Conservation (phyloP, 2,888 invertebrate species). For the Philereme transversata region DNA sequence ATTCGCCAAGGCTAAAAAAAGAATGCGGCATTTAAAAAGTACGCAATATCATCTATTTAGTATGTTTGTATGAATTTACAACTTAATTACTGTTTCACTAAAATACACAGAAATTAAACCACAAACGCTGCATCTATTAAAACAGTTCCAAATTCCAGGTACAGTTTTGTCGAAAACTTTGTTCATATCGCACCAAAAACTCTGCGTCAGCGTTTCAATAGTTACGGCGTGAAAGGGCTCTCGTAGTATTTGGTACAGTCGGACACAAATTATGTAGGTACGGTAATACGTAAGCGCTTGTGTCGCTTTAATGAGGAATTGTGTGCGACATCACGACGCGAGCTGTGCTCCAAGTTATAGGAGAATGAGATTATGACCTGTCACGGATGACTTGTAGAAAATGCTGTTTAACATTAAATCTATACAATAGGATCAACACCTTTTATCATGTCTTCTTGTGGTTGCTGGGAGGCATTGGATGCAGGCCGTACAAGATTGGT, state of each 20-base stretch:
- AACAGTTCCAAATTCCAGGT: constrained; percentile 19
- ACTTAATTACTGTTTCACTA: constrained; percentile 8
- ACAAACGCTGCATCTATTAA: constrained; percentile 11
- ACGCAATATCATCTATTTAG: too few species aligned
- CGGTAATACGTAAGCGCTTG: constrained; percentile 41
- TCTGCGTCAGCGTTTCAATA: constrained; percentile 22
- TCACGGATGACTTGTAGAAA: too few species aligned
- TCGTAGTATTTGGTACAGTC: constrained; percentile 22
- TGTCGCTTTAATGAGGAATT: constrained; percentile 76
- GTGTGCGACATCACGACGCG: constrained; percentile 70
- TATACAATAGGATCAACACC: not conserved
- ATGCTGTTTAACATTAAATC: not conserved
- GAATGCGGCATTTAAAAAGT: too few species aligned
- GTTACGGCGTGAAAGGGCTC: constrained; percentile 20
- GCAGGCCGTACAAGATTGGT: too few species aligned
- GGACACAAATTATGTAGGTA: constrained; percentile 57
- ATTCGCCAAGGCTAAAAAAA: too few species aligned
- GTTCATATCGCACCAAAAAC: constrained; percentile 21
- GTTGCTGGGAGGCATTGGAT: too few species aligned
- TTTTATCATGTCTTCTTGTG: too few species aligned
- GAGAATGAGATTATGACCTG: constrained; percentile 1
- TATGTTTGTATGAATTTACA: not conserved
- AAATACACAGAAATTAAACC: constrained; percentile 13
- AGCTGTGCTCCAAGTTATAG: constrained; percentile 33
- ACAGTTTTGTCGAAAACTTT: constrained; percentile 22